Evolutionary conservation across 1,140 invertebrate species (phyloP).

Genomic region (Drosophila carrolli): DNA sequence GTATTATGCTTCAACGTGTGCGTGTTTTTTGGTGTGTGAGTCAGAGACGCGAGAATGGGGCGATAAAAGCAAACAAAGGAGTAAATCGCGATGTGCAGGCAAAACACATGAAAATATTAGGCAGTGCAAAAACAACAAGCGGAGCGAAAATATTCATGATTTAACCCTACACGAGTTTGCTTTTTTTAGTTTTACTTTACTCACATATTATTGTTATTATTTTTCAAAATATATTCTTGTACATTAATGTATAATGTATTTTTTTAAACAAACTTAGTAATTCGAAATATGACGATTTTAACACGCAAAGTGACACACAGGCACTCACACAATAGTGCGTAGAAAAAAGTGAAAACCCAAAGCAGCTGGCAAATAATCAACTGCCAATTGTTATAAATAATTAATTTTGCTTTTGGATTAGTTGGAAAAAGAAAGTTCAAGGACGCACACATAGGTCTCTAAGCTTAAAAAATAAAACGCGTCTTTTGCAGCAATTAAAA

Average conservation of each 20-base stretch:
- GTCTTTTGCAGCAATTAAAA: constrained; percentile 34
- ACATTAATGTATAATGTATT: too few relatives aligned
- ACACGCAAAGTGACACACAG: constrained; percentile 20
- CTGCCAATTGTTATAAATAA: constrained; percentile 15
- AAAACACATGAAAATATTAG: constrained; percentile 59
- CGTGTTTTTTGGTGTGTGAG: constrained; percentile 52
- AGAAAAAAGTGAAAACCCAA: constrained; percentile 13
- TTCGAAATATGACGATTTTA: constrained; percentile 47
- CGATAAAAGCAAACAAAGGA: constrained; percentile 79
- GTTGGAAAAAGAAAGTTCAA: constrained; percentile 5
- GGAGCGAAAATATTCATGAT: constrained; percentile 50
- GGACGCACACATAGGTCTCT: constrained; percentile 9
- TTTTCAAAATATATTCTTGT: too few relatives aligned
- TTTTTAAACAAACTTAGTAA: too few relatives aligned
- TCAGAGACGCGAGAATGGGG: constrained; percentile 55
- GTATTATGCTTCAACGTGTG: constrained; percentile 17
- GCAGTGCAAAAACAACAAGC: constrained; percentile 39
- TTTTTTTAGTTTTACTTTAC: too few relatives aligned
- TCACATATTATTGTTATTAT: too few relatives aligned
- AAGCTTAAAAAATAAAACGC: constrained; percentile 19
- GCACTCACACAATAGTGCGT: constrained; percentile 22
- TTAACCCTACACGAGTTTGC: neutral
- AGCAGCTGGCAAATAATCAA: constrained; percentile 27
- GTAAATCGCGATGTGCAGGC: constrained; percentile 62
- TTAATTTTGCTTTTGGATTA: constrained; percentile 27